These are phyloP conservation scores for Artibeus lituratus DNA, from an alignment of 2,797 vertebrate species.

Conservation along the genomic window DNA sequence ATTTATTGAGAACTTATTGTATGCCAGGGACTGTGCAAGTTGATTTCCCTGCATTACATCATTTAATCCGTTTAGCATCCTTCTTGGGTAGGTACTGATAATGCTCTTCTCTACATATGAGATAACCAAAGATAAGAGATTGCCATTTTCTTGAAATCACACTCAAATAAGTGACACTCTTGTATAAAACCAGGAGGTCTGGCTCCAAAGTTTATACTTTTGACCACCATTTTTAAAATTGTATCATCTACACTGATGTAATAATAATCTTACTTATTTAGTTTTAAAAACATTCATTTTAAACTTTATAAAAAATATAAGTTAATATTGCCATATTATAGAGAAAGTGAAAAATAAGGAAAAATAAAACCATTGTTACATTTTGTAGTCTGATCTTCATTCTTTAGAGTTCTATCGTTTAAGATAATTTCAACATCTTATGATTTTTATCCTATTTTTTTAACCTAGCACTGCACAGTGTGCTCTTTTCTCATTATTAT, in stretches of 20 bases:
- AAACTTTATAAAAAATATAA: not conserved
- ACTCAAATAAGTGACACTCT: not conserved
- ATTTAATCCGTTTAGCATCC: not conserved
- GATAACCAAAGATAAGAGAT: not conserved
- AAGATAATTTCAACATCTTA: not conserved
- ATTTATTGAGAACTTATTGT: not conserved
- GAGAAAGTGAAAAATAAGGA: not conserved
- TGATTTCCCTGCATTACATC: not conserved
- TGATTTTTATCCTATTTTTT: not conserved
- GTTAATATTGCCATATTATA: not conserved
- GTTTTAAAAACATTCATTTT: not conserved
- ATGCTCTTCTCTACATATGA: not conserved
- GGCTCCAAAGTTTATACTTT: not conserved
- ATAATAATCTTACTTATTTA: not conserved
- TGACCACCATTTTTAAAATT: not conserved
- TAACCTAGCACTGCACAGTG: not conserved
- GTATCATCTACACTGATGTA: not conserved
- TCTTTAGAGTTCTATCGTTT: not conserved
- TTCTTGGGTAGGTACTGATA: not conserved
- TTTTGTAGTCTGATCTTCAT: not conserved
- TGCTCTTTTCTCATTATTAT: not conserved
- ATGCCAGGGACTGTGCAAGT: not conserved
- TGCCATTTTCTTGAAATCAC: not conserved
- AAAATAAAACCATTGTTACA: not conserved
- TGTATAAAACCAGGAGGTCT: not conserved